Percentiles rank a stretch among this genome's conserved stretches.
These are phyloP conservation scores for Anthopleura sola DNA, from an alignment of 64 coral and sea anemone genomes.

Conservation along the genomic window DNA sequence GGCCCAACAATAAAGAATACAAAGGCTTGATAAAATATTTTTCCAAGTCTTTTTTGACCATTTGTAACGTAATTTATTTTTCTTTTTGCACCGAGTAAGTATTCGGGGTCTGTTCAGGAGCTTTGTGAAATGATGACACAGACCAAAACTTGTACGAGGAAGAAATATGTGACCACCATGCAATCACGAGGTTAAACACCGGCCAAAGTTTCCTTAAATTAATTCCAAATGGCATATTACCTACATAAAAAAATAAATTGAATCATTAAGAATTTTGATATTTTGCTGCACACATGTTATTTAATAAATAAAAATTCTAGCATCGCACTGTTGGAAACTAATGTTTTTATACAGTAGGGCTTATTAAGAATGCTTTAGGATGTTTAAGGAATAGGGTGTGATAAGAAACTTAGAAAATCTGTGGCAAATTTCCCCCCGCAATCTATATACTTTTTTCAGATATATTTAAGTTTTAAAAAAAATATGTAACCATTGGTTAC, in stretches of 20 bases:
- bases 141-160: too few species aligned
- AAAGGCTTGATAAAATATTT: too few species aligned
- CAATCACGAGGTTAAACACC: background rate
- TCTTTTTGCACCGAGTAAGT: background rate
- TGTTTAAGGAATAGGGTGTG: too few species aligned
- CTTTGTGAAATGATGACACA: too few species aligned
- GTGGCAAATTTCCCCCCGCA: too few species aligned
- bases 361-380: background rate
- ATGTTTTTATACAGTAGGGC: background rate
- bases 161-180: background rate
- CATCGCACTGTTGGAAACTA: background rate
- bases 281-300: background rate
- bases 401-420: too few species aligned
- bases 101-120: background rate
- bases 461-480: too few species aligned
- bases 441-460: too few species aligned
- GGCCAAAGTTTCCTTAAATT: too few species aligned
- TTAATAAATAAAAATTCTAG: background rate
- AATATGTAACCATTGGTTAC: too few species aligned
- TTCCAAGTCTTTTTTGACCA: too few species aligned
- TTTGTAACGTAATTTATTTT: background rate
- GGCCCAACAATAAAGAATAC: too few species aligned
- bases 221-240: background rate
- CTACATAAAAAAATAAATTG: background rate
- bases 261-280: constrained; percentile 6